Conservation (phyloP, 2,888 invertebrate genomes). For the Sturmia bella region DNA sequence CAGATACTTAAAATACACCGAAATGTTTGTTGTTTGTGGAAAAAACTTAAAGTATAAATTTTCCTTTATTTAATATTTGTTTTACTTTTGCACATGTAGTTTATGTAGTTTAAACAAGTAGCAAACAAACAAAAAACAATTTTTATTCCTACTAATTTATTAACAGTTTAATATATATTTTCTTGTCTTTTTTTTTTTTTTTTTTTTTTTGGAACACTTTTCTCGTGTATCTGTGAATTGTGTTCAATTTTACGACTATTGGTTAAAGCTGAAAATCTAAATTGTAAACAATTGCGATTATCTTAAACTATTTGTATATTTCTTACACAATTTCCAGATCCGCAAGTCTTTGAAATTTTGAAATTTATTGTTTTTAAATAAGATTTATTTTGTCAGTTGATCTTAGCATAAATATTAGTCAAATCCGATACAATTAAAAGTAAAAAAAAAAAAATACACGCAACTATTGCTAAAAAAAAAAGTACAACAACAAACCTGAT, state of each 20-base stretch:
- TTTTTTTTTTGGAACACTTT: constrained; percentile 36
- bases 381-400: background rate
- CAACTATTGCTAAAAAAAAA: too few relatives aligned
- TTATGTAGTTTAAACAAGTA: constrained; percentile 31
- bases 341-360: background rate
- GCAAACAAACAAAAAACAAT: constrained; percentile 9
- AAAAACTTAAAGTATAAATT: constrained; percentile 27
- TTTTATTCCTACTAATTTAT: constrained; percentile 40
- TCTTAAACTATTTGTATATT: constrained; percentile 22
- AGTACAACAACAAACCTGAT: too few relatives aligned
- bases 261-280: constrained; percentile 23
- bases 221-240: constrained; percentile 27
- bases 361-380: constrained; percentile 23
- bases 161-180: constrained; percentile 5
- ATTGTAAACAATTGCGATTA: constrained; percentile 63
- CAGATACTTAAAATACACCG: constrained; percentile 12
- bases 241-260: constrained; percentile 56
- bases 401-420: background rate
- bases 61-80: constrained; percentile 17
- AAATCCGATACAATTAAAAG: background rate
- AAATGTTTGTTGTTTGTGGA: constrained; percentile 12
- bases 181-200: background rate
- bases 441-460: background rate
- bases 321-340: constrained; percentile 51
- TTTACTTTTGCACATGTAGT: constrained; percentile 5